Evolutionary conservation across 1,140 invertebrate species (phyloP).

Genomic region (Polyergus mexicanus): DNA sequence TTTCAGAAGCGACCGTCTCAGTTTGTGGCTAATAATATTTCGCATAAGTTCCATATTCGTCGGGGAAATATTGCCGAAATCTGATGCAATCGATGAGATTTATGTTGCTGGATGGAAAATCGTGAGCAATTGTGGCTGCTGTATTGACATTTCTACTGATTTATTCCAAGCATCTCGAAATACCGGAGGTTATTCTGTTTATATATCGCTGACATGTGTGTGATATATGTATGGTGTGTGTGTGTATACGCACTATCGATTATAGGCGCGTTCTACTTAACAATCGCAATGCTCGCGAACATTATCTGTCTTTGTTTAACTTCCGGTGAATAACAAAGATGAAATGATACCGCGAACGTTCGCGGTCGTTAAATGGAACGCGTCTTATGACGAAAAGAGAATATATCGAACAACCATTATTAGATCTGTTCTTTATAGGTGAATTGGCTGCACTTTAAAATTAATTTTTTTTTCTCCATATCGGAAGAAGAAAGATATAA

Average conservation of each 20-base stretch:
- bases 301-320: too few species aligned
- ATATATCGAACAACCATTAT: neutral
- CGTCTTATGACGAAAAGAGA: neutral
- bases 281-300: too few species aligned
- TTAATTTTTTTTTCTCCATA: too few species aligned
- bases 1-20: constrained; percentile 76
- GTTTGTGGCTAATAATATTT: constrained; percentile 69
- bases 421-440: too few species aligned
- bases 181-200: constrained; percentile 58
- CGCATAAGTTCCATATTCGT: constrained; percentile 79
- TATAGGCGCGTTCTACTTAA: too few species aligned
- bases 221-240: neutral
- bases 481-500: too few species aligned
- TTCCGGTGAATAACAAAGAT: too few species aligned
- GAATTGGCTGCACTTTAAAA: too few species aligned
- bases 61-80: neutral
- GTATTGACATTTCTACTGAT: constrained; percentile 64
- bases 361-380: too few species aligned
- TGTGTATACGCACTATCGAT: too few species aligned
- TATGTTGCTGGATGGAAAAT: constrained; percentile 40
- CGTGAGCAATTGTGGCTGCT: neutral
- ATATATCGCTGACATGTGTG: constrained; percentile 27
- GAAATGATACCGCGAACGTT: too few species aligned
- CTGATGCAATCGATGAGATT: neutral
- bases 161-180: constrained; percentile 44